Base-by-base conservation (phyloP, 2,113 vertebrate genomes). In the Archocentrus centrarchus region DNA sequence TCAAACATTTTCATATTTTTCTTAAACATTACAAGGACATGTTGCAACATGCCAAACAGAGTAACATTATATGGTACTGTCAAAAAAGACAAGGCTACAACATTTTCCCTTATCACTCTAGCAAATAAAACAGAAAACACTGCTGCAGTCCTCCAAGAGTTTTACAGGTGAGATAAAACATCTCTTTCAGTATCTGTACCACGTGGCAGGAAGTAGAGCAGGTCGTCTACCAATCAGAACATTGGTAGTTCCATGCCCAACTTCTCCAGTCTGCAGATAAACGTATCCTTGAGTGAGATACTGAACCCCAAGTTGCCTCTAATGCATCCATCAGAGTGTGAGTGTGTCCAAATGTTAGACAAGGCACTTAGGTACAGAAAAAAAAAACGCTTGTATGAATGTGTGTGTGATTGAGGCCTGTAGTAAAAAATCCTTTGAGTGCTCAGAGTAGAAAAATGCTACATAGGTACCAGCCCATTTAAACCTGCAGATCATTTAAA, bases 401-500 rank as follows among this genome's bases (percentile, higher is more conserved):
- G 1, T 63, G 10, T 37, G 61, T 4, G 9, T 3, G 22, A 5
- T 41, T 68, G 41, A 68, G 41, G 41, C 64, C 27, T 47, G 24
- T 18, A 68, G 41, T 68, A 68, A 68, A 30, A 68, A 68, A 22
- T 47, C n/a, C 22, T 68, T 47, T 47, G 64, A 24, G 27, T 47
- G 24, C 64, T 68, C 17, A 68, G 64, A 27, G 22, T 68, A 18
- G 39, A 68, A 68, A 68, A 68, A 41, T 68, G 39, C 64, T 50
- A 41, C 11, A 50, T 68, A 68, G 27, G 64, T 41, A 68, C 22
- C 64, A 68, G 15, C 2, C 41, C 41, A 68, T 68, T 68, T 47
- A 8, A 61, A 59, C 17, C 24, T 53, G 73, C 24, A 87, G 32
- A 76, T 77, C 73, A 61, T 68, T 59, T 58, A 39, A 59, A 55